Evolutionary conservation across 2,113 vertebrate genomes (phyloP).

Genomic region (Indri indri): DNA sequence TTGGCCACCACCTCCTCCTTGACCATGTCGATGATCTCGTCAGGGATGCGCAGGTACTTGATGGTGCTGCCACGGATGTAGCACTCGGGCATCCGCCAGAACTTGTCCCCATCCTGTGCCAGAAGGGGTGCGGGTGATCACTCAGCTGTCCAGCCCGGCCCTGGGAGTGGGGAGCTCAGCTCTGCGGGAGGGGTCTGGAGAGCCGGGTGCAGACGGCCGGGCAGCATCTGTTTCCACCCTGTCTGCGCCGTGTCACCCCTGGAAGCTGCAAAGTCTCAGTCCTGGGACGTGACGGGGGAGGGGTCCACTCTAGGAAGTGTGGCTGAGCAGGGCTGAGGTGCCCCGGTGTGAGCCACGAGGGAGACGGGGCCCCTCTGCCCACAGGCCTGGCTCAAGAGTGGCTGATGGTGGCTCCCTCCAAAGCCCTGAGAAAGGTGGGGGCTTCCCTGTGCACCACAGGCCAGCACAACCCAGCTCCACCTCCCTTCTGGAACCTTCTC

Average conservation of each 20-base stretch:
- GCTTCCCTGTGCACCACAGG: neutral
- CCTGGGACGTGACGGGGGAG: rapidly evolving
- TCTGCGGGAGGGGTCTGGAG: neutral
- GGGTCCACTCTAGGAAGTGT: neutral
- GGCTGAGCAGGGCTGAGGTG: neutral
- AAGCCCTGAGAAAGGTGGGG: neutral
- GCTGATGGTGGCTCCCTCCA: neutral
- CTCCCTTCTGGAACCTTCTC: neutral
- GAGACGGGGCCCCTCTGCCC: neutral
- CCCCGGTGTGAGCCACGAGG: neutral
- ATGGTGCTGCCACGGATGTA: conserved; percentile 98
- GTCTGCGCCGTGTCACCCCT: no score
- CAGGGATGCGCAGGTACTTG: conserved; percentile 97
- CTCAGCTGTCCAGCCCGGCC: neutral
- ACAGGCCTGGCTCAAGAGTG: neutral
- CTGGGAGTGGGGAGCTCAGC: neutral
- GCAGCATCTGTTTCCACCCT: neutral
- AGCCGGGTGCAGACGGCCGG: rapidly evolving
- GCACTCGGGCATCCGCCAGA: conserved; percentile 99
- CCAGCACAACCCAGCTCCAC: neutral
- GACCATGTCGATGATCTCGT: conserved; percentile 99
- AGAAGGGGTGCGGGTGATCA: neutral
- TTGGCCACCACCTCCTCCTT: conserved; percentile 97
- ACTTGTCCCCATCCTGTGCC: conserved; percentile 95
- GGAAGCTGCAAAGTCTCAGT: neutral